Evolutionary conservation across 2,888 invertebrate species (phyloP), one percentile per base, ranked within the genome.

Genomic region (Nomada lathburiana): DNA sequence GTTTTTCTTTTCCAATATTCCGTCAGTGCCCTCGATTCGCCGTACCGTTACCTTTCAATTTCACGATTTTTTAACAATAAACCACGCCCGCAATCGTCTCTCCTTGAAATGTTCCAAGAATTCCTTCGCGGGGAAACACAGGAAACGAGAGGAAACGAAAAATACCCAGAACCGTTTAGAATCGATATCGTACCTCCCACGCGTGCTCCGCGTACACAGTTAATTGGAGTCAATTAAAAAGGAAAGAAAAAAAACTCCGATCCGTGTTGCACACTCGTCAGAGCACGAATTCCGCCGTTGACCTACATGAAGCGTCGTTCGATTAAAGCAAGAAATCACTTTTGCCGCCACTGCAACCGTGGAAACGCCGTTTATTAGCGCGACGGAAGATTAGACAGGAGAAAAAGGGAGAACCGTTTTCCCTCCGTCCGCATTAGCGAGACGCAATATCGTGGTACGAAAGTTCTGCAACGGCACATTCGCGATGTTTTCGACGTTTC

Each of bases 201-300:
- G 52, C 42, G 11, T 3, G 9, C 2, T 1, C 18, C 23, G 11
- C 29, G 55, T 42, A 44, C 60, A 29, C 59, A n/a, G 47, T 62
- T 77, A 77, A 77, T 80, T 65, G 70, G 65, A 36, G 26, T n/a
- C 70, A 71, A 76, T 80, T 77, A 67, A 76, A 67, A 62, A 23
- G 20, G 20, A 20, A 23, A 29, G 18, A 2, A 16, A 23, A 13
- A 44, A 20, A 63, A 44, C 42, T 52, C 16, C 44, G 20, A 69
- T 76, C n/a, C 29, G 13, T 20, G 59, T 76, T 13, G 59, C 57
- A 36, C 36, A 36, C 29, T 64, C 57, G 63, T 42, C 55, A 2
- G 26, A 20, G 52, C 44, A 47, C 59, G 57, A 64, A 52, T 44
- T 29, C 29, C 60, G n/a, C 18, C 10, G 59, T 16, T 75, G 78